Percentiles rank a stretch among this genome's conserved stretches.
Evolutionary conservation across 2,113 vertebrate genomes (phyloP).

Genomic region (Hiodon alosoides): DNA sequence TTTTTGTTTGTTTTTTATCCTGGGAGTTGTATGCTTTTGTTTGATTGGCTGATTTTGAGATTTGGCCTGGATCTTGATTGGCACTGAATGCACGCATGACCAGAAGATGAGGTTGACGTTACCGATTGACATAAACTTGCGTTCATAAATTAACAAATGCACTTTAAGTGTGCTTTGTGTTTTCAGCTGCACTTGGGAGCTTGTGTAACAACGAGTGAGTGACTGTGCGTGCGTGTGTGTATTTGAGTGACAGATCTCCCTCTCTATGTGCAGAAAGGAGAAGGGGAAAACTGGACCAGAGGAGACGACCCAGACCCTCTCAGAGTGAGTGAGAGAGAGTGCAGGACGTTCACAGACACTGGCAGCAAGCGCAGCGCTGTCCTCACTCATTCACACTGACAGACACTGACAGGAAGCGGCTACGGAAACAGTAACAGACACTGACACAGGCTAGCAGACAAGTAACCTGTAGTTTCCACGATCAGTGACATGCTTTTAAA

Average conservation of each 20-base stretch:
- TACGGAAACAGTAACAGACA: constrained; percentile 3
- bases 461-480: constrained; percentile 3
- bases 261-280: constrained; percentile 51
- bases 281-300: constrained; percentile 48
- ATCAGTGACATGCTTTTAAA: not conserved
- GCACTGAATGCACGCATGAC: not conserved
- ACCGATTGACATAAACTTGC: not conserved
- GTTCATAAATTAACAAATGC: constrained; percentile 4
- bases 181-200: not conserved
- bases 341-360: constrained; percentile 20
- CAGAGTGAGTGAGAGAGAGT: constrained; percentile 48
- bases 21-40: no score
- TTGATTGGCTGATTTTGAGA: not conserved
- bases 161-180: constrained; percentile 11
- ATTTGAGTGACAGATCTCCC: constrained; percentile 51
- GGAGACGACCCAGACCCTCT: constrained; percentile 41
- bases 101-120: not conserved
- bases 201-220: not conserved
- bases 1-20: no score
- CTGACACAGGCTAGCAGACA: not conserved
- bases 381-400: constrained; percentile 10
- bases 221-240: not conserved
- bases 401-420: constrained; percentile 15
- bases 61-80: not conserved
- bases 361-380: not conserved